These are phyloP conservation scores for Parazoanthus darwini DNA, from an alignment of 92 coral and sea anemone genomes.

Conservation along the genomic window DNA sequence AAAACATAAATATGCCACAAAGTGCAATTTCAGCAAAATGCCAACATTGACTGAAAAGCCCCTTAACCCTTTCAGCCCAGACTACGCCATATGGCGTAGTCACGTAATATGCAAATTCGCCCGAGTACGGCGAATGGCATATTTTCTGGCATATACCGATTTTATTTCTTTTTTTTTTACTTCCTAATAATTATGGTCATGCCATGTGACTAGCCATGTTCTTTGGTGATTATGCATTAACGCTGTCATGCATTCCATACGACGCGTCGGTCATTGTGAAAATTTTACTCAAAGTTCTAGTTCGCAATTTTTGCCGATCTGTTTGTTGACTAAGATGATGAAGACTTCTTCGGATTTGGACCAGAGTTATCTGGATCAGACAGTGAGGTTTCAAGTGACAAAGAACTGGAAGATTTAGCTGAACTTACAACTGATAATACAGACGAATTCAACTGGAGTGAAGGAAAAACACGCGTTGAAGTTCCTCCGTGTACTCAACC, in stretches of 20 bases:
- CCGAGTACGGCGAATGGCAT: conserved; percentile 22
- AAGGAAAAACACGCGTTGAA: conserved; percentile 1
- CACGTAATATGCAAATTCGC: conserved; percentile 12
- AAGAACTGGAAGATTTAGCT: conserved; percentile 12
- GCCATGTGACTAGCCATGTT: conserved; percentile 1
- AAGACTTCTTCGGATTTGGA: conserved; percentile 18
- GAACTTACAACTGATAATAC: conserved; percentile 6
- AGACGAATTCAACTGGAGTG: conserved; percentile 31
- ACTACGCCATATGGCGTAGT: not conserved
- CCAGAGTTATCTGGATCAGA: conserved; percentile 14
- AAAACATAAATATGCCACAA: not conserved
- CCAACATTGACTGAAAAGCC: conserved; percentile 8
- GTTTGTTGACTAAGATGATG: conserved; percentile 25
- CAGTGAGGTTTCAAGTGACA: conserved; percentile 8
- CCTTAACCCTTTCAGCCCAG: conserved; percentile 5
- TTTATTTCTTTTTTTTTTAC: conserved; percentile 1
- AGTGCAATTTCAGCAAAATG: conserved; percentile 20
- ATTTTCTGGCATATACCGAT: not conserved
- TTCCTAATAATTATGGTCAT: conserved; percentile 33
- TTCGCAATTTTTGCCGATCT: not conserved
- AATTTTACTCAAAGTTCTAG: conserved; percentile 9
- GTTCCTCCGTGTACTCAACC: conserved; percentile 1
- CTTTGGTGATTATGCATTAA: conserved; percentile 8
- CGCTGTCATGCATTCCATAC: conserved; percentile 3
- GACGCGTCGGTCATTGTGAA: conserved; percentile 7